Evolutionary conservation across 92 coral and sea anemone species (phyloP).

Genomic region (Actinostola sp.): DNA sequence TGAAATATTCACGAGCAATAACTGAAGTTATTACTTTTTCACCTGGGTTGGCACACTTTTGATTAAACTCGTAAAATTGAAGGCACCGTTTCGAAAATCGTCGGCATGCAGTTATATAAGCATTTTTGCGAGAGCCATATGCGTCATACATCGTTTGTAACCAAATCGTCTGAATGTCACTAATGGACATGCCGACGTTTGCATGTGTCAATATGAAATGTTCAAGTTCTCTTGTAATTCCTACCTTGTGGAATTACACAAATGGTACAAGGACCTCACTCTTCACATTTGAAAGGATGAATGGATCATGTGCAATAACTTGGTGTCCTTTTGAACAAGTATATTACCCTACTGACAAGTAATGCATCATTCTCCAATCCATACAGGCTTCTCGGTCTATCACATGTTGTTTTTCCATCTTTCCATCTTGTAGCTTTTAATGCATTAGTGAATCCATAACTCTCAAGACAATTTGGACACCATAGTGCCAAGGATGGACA

Average conservation of each 20-base stretch:
- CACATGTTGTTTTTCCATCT: conserved; percentile 52
- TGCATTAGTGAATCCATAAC: conserved; percentile 17
- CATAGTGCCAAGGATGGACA: conserved; percentile 32
- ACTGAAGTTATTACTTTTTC: conserved; percentile 55
- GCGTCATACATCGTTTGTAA: conserved; percentile 33
- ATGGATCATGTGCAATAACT: conserved; percentile 53
- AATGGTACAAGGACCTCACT: conserved; percentile 35
- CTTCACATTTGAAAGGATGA: conserved; percentile 50
- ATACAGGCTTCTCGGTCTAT: conserved; percentile 55
- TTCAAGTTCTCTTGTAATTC: conserved; percentile 50
- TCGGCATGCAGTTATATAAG: conserved; percentile 12
- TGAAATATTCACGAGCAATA: conserved; percentile 41
- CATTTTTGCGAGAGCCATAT: conserved; percentile 35
- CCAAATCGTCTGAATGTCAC: conserved; percentile 62
- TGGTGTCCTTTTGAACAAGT: conserved; percentile 21
- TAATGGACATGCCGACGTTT: conserved; percentile 53
- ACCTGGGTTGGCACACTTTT: conserved; percentile 19
- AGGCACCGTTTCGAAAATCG: background rate
- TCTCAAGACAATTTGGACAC: conserved; percentile 52
- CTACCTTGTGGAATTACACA: conserved; percentile 59
- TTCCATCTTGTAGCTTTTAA: conserved; percentile 64
- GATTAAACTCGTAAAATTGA: background rate
- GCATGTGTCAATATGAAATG: conserved; percentile 55
- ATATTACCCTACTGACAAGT: conserved; percentile 43
- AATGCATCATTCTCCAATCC: conserved; percentile 48